Evolutionary conservation across 2,113 vertebrate genomes (phyloP).

Genomic region (Eudyptes chrysolophus): DNA sequence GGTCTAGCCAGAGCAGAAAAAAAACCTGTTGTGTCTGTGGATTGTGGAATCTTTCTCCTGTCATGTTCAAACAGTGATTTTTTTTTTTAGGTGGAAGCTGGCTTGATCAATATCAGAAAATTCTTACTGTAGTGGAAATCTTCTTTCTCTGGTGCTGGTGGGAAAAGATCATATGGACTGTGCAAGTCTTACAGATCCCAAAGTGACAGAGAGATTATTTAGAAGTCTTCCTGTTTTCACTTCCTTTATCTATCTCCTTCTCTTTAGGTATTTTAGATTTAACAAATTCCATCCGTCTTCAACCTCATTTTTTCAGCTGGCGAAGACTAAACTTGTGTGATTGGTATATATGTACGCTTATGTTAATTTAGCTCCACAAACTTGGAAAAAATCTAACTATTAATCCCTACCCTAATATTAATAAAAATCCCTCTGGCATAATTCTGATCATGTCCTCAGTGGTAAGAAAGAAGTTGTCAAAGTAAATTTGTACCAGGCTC

Average conservation of each 20-base stretch:
- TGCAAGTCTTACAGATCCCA: not conserved
- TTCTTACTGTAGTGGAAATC: not conserved
- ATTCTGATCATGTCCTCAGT: not conserved
- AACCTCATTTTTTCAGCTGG: not conserved
- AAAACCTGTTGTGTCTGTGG: not conserved
- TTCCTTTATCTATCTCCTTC: not conserved
- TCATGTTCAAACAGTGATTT: accelerated
- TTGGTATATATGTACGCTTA: not conserved
- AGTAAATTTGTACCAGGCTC: not conserved
- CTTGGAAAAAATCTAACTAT: not conserved
- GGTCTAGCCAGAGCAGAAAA: not conserved
- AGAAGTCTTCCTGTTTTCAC: not conserved
- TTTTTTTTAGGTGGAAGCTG: not conserved
- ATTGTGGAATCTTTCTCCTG: not conserved
- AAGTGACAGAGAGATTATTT: not conserved
- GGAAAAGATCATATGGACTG: not conserved
- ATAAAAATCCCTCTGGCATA: not conserved
- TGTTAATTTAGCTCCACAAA: not conserved
- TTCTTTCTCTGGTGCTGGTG: not conserved
- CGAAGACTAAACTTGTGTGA: not conserved
- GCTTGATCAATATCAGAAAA: not conserved
- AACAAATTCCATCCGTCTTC: not conserved
- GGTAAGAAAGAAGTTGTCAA: not conserved
- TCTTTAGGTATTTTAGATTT: not conserved
- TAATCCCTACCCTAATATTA: not conserved